Evolutionary conservation across 2,888 invertebrate genomes (phyloP).

Genomic region (Camponotus fellah): DNA sequence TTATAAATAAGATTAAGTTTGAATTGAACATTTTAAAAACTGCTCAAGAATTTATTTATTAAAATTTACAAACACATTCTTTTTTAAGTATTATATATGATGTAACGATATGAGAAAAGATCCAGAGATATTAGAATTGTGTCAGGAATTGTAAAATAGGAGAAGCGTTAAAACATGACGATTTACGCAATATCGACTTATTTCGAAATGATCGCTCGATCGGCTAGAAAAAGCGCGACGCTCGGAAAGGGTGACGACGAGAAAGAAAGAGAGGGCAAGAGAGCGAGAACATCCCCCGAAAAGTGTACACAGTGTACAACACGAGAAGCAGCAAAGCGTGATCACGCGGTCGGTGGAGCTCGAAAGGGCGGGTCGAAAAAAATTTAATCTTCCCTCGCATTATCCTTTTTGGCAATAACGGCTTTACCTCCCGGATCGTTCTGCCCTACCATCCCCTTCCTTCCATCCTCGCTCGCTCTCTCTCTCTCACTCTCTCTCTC

Average conservation of each 20-base stretch:
- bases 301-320: constrained; percentile 65
- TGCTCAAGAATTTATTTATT: not conserved
- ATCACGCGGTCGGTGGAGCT: constrained; percentile 66
- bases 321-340: constrained; percentile 67
- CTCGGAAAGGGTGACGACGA: constrained; percentile 14
- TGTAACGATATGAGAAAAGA: not conserved
- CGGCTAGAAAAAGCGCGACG: constrained; percentile 8
- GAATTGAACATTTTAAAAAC: not conserved
- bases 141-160: not conserved
- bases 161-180: not conserved
- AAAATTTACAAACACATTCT: not conserved
- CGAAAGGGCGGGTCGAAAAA: constrained; percentile 72
- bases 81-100: not conserved
- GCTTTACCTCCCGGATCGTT: constrained; percentile 69
- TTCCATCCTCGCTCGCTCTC: constrained; percentile 1
- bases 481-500: constrained; percentile 35
- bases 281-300: constrained; percentile 53
- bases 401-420: constrained; percentile 81
- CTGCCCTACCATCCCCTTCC: constrained; percentile 44
- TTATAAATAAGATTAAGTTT: not conserved
- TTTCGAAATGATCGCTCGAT: constrained; percentile 8
- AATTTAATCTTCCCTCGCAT: constrained; percentile 81
- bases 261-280: constrained; percentile 8
- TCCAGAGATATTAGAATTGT: not conserved
- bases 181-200: not conserved